Evolutionary conservation across 2,113 vertebrate species (phyloP).

Genomic region (Apteryx mantelli): DNA sequence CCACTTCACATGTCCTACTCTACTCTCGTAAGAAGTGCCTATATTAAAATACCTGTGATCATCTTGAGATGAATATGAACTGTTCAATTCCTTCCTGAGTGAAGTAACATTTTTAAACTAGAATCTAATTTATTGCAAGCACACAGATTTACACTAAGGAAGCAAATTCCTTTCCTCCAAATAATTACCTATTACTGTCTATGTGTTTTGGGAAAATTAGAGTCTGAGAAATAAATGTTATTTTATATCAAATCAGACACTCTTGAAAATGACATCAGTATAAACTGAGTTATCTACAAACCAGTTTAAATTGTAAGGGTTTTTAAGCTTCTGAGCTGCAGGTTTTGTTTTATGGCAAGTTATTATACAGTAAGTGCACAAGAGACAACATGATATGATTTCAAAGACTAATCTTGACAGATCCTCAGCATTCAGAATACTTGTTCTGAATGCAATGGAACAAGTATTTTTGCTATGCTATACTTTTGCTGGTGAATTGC

Average conservation of each 20-base stretch:
- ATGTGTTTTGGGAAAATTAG: constrained; percentile 10
- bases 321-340: constrained; percentile 39
- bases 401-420: constrained; percentile 39
- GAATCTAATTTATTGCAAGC: not conserved
- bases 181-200: not conserved
- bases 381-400: constrained; percentile 32
- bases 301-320: constrained; percentile 1
- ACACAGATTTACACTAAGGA: not conserved
- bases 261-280: constrained; percentile 47
- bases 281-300: constrained; percentile 20
- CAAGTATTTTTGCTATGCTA: not conserved
- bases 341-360: constrained; percentile 50
- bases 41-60: not conserved
- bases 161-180: not conserved
- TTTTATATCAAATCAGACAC: constrained; percentile 28
- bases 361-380: constrained; percentile 47
- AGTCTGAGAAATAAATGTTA: constrained; percentile 13
- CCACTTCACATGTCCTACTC: not conserved
- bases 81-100: not conserved
- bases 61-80: not conserved
- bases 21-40: not conserved
- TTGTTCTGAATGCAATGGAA: constrained; percentile 14
- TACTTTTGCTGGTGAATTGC: not conserved
- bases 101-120: not conserved
- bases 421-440: constrained; percentile 39